phyloP scores from a whole-genome alignment of 2,113 vertebrate genomes.

The Entelurus aequoreus region DNA sequence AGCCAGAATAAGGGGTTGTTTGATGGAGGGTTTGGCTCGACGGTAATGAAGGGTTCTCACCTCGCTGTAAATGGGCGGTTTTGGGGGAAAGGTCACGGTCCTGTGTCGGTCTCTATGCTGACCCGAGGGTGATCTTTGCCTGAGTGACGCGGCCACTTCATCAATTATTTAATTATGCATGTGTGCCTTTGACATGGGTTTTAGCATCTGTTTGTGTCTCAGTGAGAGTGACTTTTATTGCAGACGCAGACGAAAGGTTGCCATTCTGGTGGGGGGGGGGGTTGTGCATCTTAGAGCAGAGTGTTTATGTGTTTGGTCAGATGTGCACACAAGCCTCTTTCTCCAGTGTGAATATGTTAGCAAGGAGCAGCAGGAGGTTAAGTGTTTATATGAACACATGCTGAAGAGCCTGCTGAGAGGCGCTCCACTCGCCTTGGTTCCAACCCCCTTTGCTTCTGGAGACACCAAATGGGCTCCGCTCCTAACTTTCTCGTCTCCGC shows the following conservation, averaged over 20 bases:
- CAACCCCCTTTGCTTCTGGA: slow-evolving; percentile 34
- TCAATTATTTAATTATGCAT: slow-evolving; percentile 24
- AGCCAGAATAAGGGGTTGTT: slow-evolving; percentile 31
- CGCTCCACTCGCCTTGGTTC: slow-evolving; percentile 26
- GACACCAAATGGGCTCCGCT: slow-evolving; percentile 28
- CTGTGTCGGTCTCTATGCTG: slow-evolving; percentile 39
- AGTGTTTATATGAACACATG: slow-evolving; percentile 60
- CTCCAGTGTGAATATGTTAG: slow-evolving; percentile 31
- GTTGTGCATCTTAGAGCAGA: slow-evolving; percentile 6
- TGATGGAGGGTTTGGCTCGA: slow-evolving; percentile 41
- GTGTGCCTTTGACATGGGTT: slow-evolving; percentile 19
- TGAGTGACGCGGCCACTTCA: slow-evolving; percentile 32
- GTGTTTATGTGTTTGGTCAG: slow-evolving; percentile 22
- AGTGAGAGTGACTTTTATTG: slow-evolving; percentile 15
- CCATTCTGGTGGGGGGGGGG: background rate
- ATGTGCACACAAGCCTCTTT: slow-evolving; percentile 20
- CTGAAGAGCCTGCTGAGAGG: slow-evolving; percentile 46
- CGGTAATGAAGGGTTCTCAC: slow-evolving; percentile 48
- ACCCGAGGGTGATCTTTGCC: slow-evolving; percentile 47
- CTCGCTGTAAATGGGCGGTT: slow-evolving; percentile 56
- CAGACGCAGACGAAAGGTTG: slow-evolving; percentile 7
- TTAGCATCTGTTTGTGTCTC: slow-evolving; percentile 27
- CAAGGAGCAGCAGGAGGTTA: slow-evolving; percentile 47
- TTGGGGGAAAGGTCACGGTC: slow-evolving; percentile 37
- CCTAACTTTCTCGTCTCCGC: slow-evolving; percentile 23